Evolutionary conservation across 2,888 invertebrate genomes (phyloP).

Genomic region (Lasioglossum zephyrum): DNA sequence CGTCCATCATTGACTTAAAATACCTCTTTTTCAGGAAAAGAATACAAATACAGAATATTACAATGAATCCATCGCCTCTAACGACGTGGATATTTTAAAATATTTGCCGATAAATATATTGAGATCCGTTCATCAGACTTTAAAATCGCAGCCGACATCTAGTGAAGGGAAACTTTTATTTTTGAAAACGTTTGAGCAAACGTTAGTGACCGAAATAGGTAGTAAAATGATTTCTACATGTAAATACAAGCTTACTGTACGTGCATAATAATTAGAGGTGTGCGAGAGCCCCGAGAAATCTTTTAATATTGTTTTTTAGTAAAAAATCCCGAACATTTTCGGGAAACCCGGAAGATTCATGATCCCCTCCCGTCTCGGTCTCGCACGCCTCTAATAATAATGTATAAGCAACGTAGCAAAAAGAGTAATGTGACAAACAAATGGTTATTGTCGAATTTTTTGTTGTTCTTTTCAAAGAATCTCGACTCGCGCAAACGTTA

Average conservation of each 20-base stretch:
- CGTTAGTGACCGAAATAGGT: conserved; percentile 89
- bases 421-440: conserved; percentile 9
- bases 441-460: conserved; percentile 1
- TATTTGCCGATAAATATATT: conserved; percentile 80
- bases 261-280: neutral
- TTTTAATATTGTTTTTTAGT: too few relatives aligned
- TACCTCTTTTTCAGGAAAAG: neutral
- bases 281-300: too few relatives aligned
- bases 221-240: conserved; percentile 71
- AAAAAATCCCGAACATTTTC: too few relatives aligned
- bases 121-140: conserved; percentile 78
- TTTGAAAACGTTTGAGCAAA: conserved; percentile 86
- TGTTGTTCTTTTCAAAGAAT: conserved; percentile 68
- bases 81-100: conserved; percentile 62
- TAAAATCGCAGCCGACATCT: conserved; percentile 77
- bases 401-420: neutral
- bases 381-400: neutral
- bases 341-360: too few relatives aligned
- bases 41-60: neutral
- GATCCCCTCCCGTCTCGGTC: too few relatives aligned
- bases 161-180: conserved; percentile 86
- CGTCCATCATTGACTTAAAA: neutral
- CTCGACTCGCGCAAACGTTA: conserved; percentile 69
- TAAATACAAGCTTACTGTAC: neutral
- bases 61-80: conserved; percentile 22